phyloP scores from a whole-genome alignment of 2,113 vertebrate species.

The Channa maculata region DNA sequence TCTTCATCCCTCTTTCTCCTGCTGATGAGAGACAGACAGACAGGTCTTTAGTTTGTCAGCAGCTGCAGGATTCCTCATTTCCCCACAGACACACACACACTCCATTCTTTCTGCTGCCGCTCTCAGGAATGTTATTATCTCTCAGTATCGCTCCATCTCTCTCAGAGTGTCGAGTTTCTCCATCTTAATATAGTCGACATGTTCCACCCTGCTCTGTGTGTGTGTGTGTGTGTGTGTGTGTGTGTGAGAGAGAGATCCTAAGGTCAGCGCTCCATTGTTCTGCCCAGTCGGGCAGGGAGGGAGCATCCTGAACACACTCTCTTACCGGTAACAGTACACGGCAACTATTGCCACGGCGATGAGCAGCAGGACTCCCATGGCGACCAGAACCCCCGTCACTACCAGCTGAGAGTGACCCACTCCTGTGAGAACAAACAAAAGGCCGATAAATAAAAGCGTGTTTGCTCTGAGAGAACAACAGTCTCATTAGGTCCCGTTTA shows the following conservation, averaged over 20 bases:
- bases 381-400: constrained; percentile 78
- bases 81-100: constrained; percentile 10
- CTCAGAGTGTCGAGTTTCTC: constrained; percentile 56
- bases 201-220: constrained; percentile 49
- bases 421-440: constrained; percentile 9
- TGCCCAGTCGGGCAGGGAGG: constrained; percentile 37
- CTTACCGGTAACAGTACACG: constrained; percentile 82
- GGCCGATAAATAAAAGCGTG: neutral
- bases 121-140: constrained; percentile 58
- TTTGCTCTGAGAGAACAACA: no score
- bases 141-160: constrained; percentile 30
- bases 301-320: constrained; percentile 47
- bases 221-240: constrained; percentile 38
- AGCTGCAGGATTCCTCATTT: constrained; percentile 46
- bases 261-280: constrained; percentile 56
- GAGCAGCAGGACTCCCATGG: constrained; percentile 81
- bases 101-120: neutral
- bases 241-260: constrained; percentile 1
- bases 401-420: constrained; percentile 72
- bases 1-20: constrained; percentile 73
- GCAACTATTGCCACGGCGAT: constrained; percentile 66
- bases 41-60: constrained; percentile 26
- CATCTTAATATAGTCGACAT: constrained; percentile 52
- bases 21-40: constrained; percentile 52
- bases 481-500: no score